Evolutionary conservation across 2,113 vertebrate species (phyloP), one percentile per base, ranked within the genome.

Genomic region (Indri indri): DNA sequence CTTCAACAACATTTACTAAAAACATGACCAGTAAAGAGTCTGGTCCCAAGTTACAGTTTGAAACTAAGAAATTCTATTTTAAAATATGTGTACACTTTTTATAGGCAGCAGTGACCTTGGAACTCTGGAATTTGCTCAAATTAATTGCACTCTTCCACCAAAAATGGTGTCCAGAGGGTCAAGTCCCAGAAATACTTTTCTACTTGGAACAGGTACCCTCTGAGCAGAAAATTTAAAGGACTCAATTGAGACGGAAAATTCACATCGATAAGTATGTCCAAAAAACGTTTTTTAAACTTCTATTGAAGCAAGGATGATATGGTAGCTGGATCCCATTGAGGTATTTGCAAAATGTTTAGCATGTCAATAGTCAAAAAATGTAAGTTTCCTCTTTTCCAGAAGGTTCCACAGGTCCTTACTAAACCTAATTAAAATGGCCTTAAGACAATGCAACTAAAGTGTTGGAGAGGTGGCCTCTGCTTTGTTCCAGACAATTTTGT

Each of bases 371-470:
- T 18, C 73, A 80, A 70, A 90, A 96, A 79, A 20, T 45, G 1
- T 23, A 50, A 13, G 30, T 50, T 88, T 85, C 74, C 30, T 77
- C 23, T 70, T 47, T 91, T 83, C 71, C 32, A 81, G 74, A 4
- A 92, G 52, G 34, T 73, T 57, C 34, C 89, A 94, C 4, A 73
- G 40, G 80, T 90, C n/a, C 45, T 92, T 30, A 81, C 30, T 47
- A 84, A 97, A 83, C 45, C 91, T 70, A 93, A 86, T 88, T 79
- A 89, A 96, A 96, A 88, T 59, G 73, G 74, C 34, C 91, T 96
- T 57, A 50, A 96, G 91, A 97, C 79, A 85, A 76, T 7, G 23
- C 86, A 95, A 71, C 34, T 34, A 63, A 85, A 85, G 40, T 45
- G 22, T 68, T 16, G 40, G 63, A 85, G 77, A 94, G 77, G 71